Evolutionary conservation across 2,888 invertebrate species (phyloP).

Genomic region (Athetis lepigone): DNA sequence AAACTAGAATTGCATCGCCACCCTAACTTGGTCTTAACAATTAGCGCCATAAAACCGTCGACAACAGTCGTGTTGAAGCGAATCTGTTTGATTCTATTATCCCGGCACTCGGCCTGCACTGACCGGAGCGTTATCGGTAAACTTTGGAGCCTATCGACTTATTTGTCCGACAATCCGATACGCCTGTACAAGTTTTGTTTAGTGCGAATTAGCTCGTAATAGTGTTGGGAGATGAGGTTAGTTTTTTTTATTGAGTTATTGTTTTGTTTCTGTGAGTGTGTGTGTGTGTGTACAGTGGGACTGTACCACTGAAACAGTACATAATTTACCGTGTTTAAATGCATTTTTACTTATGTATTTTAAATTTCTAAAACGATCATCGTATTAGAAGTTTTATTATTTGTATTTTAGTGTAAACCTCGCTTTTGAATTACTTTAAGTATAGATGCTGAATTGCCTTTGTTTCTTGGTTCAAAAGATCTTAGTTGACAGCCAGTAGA

Average conservation of each 20-base stretch:
- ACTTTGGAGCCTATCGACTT: constrained; percentile 45
- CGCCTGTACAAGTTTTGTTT: constrained; percentile 16
- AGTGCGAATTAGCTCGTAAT: constrained; percentile 10
- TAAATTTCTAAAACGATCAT: too few relatives aligned
- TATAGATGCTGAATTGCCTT: too few relatives aligned
- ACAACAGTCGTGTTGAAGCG: constrained; percentile 22
- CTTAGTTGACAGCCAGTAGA: too few relatives aligned
- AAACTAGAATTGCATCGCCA: constrained; percentile 26
- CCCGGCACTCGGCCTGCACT: constrained; percentile 9
- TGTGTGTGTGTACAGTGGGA: too few relatives aligned
- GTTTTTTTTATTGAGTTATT: background rate
- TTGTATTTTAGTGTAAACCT: too few relatives aligned
- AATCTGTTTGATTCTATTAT: constrained; percentile 42
- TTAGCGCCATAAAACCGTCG: constrained; percentile 21
- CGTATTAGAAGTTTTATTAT: too few relatives aligned
- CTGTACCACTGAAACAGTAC: too few relatives aligned
- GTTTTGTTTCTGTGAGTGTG: background rate
- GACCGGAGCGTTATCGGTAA: constrained; percentile 39
- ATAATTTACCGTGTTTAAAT: too few relatives aligned
- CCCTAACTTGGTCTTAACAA: constrained; percentile 10
- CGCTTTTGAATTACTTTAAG: too few relatives aligned
- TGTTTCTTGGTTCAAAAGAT: too few relatives aligned
- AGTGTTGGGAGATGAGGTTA: background rate
- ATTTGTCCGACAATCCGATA: constrained; percentile 35
- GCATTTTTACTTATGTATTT: too few relatives aligned